Evolutionary conservation across 2,888 invertebrate genomes (phyloP).

Genomic region (Lasiommata megera): DNA sequence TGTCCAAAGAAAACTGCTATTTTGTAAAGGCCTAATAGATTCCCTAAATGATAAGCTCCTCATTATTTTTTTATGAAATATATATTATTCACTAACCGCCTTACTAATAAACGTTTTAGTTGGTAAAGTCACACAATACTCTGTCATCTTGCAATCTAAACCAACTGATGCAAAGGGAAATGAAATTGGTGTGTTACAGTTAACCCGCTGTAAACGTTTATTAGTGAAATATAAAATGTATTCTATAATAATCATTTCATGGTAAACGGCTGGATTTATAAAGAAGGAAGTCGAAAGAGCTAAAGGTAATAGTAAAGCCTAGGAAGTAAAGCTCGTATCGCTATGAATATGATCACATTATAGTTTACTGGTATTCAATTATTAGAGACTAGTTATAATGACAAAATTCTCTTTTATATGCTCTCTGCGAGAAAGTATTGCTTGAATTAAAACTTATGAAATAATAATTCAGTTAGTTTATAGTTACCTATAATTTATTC

Average conservation of each 20-base stretch:
- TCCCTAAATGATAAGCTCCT: constrained; percentile 76
- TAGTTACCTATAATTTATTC: too few species aligned
- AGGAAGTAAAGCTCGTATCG: constrained; percentile 74
- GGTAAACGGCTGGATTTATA: constrained; percentile 18
- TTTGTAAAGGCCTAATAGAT: constrained; percentile 57
- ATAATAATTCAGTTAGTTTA: too few species aligned
- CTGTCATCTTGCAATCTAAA: too few species aligned
- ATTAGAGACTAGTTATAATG: constrained; percentile 8
- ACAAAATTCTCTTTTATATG: neutral
- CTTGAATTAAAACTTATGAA: neutral
- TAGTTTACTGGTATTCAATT: constrained; percentile 26
- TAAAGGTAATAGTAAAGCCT: constrained; percentile 52
- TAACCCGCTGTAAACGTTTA: too few species aligned
- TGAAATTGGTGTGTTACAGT: too few species aligned
- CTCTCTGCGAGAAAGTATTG: neutral
- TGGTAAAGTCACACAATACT: too few species aligned
- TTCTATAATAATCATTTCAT: neutral
- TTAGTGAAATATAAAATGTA: neutral
- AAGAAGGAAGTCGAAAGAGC: constrained; percentile 30
- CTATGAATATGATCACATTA: constrained; percentile 52
- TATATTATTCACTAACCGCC: constrained; percentile 26
- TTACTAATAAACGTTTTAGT: too few species aligned
- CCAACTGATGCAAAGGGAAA: too few species aligned
- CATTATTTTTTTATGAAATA: constrained; percentile 36
- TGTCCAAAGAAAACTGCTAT: constrained; percentile 47